These are phyloP conservation scores for Scyliorhinus canicula DNA, from an alignment of 2,797 vertebrate genomes.

Conservation along the genomic window DNA sequence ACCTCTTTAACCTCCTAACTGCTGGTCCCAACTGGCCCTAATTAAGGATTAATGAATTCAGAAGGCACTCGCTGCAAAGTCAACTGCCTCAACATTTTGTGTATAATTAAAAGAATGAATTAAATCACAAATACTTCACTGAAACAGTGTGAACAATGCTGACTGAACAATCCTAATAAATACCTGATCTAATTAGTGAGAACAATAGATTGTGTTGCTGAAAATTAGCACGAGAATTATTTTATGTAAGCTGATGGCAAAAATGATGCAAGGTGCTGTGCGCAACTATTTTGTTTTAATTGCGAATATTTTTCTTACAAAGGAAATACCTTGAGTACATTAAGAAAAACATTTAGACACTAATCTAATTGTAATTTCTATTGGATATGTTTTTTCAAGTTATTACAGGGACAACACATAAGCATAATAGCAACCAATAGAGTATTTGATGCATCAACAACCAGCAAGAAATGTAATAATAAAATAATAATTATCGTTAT, in stretches of 20 bases:
- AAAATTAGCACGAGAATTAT: slow-evolving; percentile 3
- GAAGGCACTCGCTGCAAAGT: slow-evolving; percentile 91
- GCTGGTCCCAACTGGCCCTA: slow-evolving; percentile 99
- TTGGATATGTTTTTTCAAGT: neutral
- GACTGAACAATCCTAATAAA: slow-evolving; percentile 23
- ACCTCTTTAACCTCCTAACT: slow-evolving; percentile 99
- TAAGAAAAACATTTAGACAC: neutral
- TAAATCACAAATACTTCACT: slow-evolving; percentile 31
- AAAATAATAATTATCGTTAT: too few relatives aligned
- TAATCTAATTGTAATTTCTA: slow-evolving; percentile 29
- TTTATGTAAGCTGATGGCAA: neutral
- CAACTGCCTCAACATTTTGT: slow-evolving; percentile 85
- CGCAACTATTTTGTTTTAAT: neutral
- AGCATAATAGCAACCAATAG: neutral
- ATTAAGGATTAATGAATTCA: slow-evolving; percentile 99
- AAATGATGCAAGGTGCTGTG: neutral
- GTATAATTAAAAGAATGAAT: slow-evolving; percentile 68
- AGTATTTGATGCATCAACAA: slow-evolving; percentile 6
- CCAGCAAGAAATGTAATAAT: neutral
- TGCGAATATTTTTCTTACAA: neutral
- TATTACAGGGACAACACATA: neutral
- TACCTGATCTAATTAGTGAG: neutral
- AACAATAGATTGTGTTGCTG: slow-evolving; percentile 21
- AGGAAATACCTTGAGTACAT: neutral
- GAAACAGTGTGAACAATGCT: slow-evolving; percentile 19